phyloP scores from a whole-genome alignment of 2,113 vertebrate genomes.

The Pitta sordida region DNA sequence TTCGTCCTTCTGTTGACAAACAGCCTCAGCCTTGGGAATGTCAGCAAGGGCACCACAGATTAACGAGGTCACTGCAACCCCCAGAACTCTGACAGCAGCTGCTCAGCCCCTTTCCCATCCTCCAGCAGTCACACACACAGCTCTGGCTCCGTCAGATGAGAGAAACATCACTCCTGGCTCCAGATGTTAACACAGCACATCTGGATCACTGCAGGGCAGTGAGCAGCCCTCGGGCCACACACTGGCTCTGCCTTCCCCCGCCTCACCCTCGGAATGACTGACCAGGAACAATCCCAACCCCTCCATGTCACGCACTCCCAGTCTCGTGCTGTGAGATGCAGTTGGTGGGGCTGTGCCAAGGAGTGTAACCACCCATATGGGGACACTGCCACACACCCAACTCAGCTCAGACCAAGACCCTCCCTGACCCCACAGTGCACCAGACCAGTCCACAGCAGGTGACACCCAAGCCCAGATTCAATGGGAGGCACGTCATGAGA shows the following conservation, averaged over 20 bases:
- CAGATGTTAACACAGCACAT: not conserved
- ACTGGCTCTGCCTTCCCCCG: not conserved
- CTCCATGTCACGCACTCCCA: accelerated
- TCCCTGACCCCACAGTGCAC: not conserved
- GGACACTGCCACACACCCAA: not conserved
- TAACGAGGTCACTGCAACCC: not conserved
- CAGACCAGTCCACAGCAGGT: not conserved
- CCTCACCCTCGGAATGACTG: not conserved
- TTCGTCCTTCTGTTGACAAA: not conserved
- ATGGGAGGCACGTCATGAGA: accelerated
- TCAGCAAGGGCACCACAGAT: not conserved
- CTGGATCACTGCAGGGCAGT: not conserved
- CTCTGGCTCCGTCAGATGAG: not conserved
- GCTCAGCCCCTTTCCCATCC: not conserved
- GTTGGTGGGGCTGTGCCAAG: not conserved
- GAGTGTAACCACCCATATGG: accelerated
- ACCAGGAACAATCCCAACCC: not conserved
- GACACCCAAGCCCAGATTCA: not conserved
- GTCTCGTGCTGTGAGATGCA: accelerated
- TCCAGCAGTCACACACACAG: not conserved
- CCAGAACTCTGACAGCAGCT: not conserved
- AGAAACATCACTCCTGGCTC: not conserved
- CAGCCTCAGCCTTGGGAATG: not conserved
- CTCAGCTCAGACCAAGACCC: not conserved
- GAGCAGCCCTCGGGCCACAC: accelerated